A percentile compares a stretch with the other conserved stretches of the same genome.
These are phyloP conservation scores for Euphydryas editha DNA, from an alignment of 2,888 invertebrate genomes.

Conservation along the genomic window DNA sequence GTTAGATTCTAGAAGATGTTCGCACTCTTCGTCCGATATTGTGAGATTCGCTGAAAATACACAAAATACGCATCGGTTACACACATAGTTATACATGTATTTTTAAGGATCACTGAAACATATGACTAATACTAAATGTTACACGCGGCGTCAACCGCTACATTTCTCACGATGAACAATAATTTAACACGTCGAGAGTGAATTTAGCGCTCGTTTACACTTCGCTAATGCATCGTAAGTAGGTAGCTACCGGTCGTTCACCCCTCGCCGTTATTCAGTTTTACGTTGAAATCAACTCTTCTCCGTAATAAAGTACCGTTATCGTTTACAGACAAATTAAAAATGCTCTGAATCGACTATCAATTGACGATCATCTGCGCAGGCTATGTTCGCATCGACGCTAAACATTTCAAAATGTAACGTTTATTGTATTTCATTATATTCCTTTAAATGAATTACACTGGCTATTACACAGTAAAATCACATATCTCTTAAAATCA, in stretches of 20 bases:
- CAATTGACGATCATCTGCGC: not conserved
- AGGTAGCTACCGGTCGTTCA: constrained; percentile 29
- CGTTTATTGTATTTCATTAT: no score
- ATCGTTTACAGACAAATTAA: not conserved
- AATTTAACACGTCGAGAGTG: constrained; percentile 36
- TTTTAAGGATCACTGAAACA: not conserved
- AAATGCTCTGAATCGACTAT: not conserved
- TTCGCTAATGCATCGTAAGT: constrained; percentile 29
- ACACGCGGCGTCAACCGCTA: constrained; percentile 11
- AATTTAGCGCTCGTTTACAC: constrained; percentile 37
- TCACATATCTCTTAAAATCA: no score
- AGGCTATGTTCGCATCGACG: not conserved
- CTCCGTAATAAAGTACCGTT: not conserved
- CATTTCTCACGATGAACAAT: constrained; percentile 29
- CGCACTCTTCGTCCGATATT: constrained; percentile 76
- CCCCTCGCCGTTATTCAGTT: constrained; percentile 12
- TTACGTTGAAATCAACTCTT: constrained; percentile 2
- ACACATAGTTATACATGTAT: not conserved
- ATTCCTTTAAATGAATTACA: no score
- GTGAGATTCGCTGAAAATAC: constrained; percentile 66
- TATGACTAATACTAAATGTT: not conserved
- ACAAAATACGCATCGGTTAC: not conserved
- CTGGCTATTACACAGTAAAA: no score
- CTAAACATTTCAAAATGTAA: not conserved
- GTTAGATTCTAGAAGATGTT: constrained; percentile 69